phyloP scores from a whole-genome alignment of 2,113 vertebrate species.

The Aphyosemion australe region DNA sequence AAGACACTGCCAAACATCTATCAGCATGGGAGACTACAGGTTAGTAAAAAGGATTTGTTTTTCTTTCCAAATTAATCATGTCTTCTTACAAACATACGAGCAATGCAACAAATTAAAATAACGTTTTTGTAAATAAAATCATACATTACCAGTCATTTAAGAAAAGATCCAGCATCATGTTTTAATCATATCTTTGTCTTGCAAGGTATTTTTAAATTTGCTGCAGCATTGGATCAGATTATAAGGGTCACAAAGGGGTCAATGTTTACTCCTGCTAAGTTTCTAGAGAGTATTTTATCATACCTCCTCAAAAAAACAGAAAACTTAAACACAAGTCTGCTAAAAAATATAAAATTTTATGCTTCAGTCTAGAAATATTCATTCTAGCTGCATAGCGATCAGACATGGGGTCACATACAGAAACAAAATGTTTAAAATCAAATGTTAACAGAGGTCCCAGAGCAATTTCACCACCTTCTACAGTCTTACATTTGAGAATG shows the following conservation, averaged over 20 bases:
- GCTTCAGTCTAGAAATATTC: neutral
- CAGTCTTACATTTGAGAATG: constrained; percentile 51
- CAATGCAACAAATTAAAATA: constrained; percentile 63
- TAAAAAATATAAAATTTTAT: constrained; percentile 8
- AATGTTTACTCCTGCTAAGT: constrained; percentile 53
- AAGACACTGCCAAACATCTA: constrained; percentile 76
- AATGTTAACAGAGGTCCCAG: constrained; percentile 55
- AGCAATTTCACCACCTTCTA: constrained; percentile 55
- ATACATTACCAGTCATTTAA: constrained; percentile 49
- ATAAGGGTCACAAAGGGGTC: constrained; percentile 50
- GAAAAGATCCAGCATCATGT: constrained; percentile 50
- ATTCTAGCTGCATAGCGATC: neutral
- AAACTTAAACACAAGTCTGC: neutral
- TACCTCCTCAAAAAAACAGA: constrained; percentile 40
- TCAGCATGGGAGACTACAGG: constrained; percentile 77
- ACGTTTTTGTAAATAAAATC: constrained; percentile 48
- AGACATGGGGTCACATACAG: constrained; percentile 16
- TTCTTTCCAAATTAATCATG: constrained; percentile 63
- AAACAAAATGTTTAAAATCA: constrained; percentile 31
- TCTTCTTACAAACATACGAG: constrained; percentile 72
- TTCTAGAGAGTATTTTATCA: constrained; percentile 53
- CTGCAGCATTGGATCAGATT: constrained; percentile 49
- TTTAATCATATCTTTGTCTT: constrained; percentile 27
- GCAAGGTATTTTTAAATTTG: constrained; percentile 18
- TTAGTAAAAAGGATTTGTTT: constrained; percentile 71